These are phyloP conservation scores for Drosophila mettleri DNA, from an alignment of 2,888 invertebrate genomes.

Conservation along the genomic window DNA sequence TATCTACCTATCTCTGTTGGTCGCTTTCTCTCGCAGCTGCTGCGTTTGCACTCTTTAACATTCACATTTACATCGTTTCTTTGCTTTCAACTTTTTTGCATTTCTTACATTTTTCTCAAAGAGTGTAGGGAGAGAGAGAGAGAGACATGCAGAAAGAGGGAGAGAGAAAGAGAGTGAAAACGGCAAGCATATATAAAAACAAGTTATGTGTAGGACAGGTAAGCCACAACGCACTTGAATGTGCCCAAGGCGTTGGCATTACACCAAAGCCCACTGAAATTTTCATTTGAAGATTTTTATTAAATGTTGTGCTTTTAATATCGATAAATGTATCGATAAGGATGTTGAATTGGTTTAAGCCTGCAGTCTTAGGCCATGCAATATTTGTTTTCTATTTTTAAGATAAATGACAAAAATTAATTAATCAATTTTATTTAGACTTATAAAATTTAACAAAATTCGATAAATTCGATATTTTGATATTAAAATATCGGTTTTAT, in stretches of 20 bases:
- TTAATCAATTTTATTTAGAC: too few species aligned
- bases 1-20: background rate
- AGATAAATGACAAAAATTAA: too few species aligned
- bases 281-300: background rate
- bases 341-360: background rate
- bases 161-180: too few species aligned
- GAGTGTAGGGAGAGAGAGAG: background rate
- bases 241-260: constrained; percentile 42
- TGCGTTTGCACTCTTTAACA: constrained; percentile 20
- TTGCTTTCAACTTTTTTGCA: constrained; percentile 7
- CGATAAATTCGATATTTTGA: too few species aligned
- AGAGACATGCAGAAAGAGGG: background rate
- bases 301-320: background rate
- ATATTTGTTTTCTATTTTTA: too few species aligned
- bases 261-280: constrained; percentile 24
- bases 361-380: too few species aligned
- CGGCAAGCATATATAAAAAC: too few species aligned
- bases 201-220: background rate
- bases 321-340: background rate
- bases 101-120: constrained; percentile 9
- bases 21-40: constrained; percentile 7
- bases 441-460: too few species aligned
- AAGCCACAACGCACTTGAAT: constrained; percentile 43
- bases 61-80: constrained; percentile 20
- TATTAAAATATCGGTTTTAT: too few species aligned